These are phyloP conservation scores for Pangasius macronema DNA, from an alignment of 2,797 vertebrate genomes.

Conservation along the genomic window DNA sequence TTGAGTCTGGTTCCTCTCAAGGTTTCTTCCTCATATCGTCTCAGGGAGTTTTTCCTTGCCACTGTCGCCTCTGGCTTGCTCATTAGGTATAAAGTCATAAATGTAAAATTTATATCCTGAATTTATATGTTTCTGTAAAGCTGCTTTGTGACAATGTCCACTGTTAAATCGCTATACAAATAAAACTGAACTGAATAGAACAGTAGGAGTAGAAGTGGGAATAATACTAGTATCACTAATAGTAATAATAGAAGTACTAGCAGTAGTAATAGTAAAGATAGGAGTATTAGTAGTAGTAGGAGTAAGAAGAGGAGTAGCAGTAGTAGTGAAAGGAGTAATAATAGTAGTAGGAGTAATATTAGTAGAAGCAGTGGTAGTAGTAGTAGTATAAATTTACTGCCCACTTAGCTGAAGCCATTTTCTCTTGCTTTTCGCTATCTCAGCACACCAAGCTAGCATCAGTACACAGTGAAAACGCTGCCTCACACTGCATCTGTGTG, in stretches of 20 bases:
- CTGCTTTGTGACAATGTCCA: too few relatives aligned
- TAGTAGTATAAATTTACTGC: neutral
- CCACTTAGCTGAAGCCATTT: constrained; percentile 12
- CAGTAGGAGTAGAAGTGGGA: neutral
- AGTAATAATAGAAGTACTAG: neutral
- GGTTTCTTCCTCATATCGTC: too few relatives aligned
- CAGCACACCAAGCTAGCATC: neutral
- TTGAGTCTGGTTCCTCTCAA: too few relatives aligned
- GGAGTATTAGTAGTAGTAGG: neutral
- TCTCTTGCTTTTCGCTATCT: neutral
- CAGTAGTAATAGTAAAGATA: neutral
- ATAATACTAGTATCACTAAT: too few relatives aligned
- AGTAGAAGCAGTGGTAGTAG: neutral
- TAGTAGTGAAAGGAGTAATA: neutral
- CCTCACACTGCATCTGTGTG: constrained; percentile 8
- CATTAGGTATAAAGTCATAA: too few relatives aligned
- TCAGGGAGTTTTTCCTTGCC: too few relatives aligned
- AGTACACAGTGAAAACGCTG: neutral
- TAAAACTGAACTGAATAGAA: neutral
- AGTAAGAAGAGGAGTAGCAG: neutral
- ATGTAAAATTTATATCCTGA: too few relatives aligned
- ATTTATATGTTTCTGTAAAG: too few relatives aligned
- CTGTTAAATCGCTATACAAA: too few relatives aligned
- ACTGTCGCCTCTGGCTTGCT: too few relatives aligned
- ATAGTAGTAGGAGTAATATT: neutral